These are phyloP conservation scores for Esperia sulphurella DNA, from an alignment of 2,888 invertebrate genomes.

Conservation along the genomic window DNA sequence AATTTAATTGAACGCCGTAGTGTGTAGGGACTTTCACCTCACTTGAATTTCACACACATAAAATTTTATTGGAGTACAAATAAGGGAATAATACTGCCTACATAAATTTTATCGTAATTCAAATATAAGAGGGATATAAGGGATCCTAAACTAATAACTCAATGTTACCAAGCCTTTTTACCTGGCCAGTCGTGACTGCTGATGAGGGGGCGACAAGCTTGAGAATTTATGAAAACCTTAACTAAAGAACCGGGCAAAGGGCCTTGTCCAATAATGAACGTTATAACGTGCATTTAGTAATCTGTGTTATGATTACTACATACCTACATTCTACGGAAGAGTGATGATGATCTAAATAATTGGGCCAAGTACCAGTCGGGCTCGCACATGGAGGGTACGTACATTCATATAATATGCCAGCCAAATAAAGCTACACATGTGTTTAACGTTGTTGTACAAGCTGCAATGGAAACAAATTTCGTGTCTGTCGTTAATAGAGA, in stretches of 20 bases:
- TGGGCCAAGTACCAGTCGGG: too few species aligned
- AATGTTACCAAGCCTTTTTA: conserved; percentile 1
- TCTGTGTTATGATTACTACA: too few species aligned
- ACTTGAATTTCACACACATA: background rate
- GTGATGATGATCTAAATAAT: too few species aligned
- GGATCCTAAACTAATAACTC: conserved; percentile 5
- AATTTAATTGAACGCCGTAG: too few species aligned
- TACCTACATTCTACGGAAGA: too few species aligned
- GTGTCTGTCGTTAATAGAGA: too few species aligned
- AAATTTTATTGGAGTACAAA: background rate
- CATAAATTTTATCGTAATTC: background rate
- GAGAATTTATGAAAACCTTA: background rate
- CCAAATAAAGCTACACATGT: too few species aligned
- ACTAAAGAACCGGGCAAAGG: too few species aligned
- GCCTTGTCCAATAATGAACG: background rate
- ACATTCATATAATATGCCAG: too few species aligned
- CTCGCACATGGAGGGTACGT: too few species aligned
- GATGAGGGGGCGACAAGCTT: background rate
- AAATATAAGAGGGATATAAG: background rate
- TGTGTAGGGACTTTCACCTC: background rate
- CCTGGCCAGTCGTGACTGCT: background rate
- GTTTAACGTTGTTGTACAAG: too few species aligned
- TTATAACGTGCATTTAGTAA: background rate
- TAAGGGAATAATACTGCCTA: background rate
- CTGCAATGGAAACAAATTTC: too few species aligned